Evolutionary conservation across 2,113 vertebrate species (phyloP), one percentile per base, ranked within the genome.

Genomic region (Gymnorhina tibicen): DNA sequence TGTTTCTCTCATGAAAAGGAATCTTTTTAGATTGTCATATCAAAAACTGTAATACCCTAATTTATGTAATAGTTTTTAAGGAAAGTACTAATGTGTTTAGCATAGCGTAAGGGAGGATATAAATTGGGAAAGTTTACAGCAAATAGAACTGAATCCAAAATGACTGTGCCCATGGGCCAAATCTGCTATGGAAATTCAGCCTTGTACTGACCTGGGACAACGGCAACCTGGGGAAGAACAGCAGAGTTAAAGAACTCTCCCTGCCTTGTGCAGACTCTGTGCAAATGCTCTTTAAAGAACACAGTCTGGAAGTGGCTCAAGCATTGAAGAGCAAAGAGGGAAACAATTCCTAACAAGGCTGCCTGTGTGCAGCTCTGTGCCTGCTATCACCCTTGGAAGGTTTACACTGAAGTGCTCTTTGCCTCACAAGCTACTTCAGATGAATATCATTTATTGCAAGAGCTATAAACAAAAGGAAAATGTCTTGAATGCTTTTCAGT

Each of bases 301-400:
- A 87, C 35, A 56, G 77, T 32, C 95, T 97, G 95, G 96, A 97
- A 95, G 68, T 42, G 79, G 59, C 94, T 96, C 94, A 96, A 97
- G 78, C 92, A 35, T 2, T 84, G 80, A 74, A 93, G 93, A 92
- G 88, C 87, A 72, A 78, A 88, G 93, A 93, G 37, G 81, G 85
- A 97, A 97, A 95, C 97, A 97, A 97, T 98, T 98, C 98, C 98
- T 98, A 98, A 98, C 97, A 98, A 98, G 98, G 98, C 97, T 47
- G 92, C 86, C 91, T 85, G 53, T 30, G 82, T 93, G 80, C 85
- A 70, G 94, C 60, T 81, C 86, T 89, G 82, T 59, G 88, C 30
- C 95, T 91, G 86, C 32, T 92, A 85, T 93, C 94, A 64, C 63
- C 85, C 96, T 94, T 84, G 63, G 87, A 93, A 97, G 95, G 97